Conservation (phyloP, 2,888 invertebrate species). For the Epistrophe grossulariae region DNA sequence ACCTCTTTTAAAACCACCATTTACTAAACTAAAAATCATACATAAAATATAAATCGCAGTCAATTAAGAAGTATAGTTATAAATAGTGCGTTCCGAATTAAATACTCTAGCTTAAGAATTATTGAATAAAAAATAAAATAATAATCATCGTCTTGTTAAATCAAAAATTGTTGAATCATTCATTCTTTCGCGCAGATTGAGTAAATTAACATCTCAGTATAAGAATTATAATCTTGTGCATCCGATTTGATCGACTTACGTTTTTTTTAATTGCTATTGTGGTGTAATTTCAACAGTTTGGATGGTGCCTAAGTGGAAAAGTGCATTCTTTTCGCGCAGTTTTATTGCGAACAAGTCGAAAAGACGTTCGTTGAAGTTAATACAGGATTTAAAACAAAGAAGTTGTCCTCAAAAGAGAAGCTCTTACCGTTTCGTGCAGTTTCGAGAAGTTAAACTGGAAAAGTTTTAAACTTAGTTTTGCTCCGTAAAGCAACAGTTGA, state of each 20-base stretch:
- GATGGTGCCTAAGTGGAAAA: conserved; percentile 61
- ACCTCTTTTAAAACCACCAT: conserved; percentile 62
- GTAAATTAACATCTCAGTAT: neutral
- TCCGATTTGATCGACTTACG: conserved; percentile 12
- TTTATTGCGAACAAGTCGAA: conserved; percentile 54
- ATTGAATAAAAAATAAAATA: conserved; percentile 1
- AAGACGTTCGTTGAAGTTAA: conserved; percentile 44
- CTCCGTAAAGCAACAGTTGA: neutral
- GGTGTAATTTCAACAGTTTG: conserved; percentile 47
- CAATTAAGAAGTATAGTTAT: conserved; percentile 57
- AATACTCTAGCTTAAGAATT: conserved; percentile 38
- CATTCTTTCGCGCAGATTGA: conserved; percentile 24
- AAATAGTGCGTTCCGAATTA: conserved; percentile 53
- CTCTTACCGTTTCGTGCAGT: conserved; percentile 12
- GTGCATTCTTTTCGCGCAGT: conserved; percentile 54
- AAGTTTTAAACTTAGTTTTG: neutral
- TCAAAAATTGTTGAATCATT: conserved; percentile 4
- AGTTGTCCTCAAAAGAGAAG: conserved; percentile 39
- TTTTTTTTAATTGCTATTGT: conserved; percentile 6
- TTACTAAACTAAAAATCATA: conserved; percentile 34
- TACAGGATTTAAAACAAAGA: conserved; percentile 38
- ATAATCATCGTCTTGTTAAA: conserved; percentile 20
- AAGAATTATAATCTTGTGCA: neutral
- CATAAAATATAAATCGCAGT: conserved; percentile 42
- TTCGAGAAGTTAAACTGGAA: conserved; percentile 2